phyloP scores from a whole-genome alignment of 2,113 vertebrate genomes.

The Psilopogon haemacephalus region DNA sequence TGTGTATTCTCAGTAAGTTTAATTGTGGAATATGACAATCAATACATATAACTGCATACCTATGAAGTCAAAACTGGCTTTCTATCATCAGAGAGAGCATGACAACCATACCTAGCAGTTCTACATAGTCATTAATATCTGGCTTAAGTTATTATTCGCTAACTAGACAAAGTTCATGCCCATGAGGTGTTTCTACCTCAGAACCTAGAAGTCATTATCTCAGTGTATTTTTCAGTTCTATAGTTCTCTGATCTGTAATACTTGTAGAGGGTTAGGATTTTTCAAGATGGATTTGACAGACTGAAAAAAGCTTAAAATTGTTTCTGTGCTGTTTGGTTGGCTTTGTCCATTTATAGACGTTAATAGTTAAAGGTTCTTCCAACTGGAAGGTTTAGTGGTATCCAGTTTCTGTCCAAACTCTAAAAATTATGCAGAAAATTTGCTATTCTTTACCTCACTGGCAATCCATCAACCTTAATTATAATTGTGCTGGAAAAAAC shows the following conservation, averaged over 20 bases:
- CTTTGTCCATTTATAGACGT: background rate
- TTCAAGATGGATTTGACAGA: background rate
- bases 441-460: background rate
- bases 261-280: background rate
- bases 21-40: background rate
- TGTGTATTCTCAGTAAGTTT: background rate
- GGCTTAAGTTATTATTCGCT: background rate
- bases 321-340: background rate
- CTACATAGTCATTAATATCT: background rate
- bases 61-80: background rate
- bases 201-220: too few species aligned
- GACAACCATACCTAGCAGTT: background rate
- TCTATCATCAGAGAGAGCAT: background rate
- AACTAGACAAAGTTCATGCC: background rate
- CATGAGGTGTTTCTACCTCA: background rate
- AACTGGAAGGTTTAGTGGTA: background rate
- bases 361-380: background rate
- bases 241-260: background rate
- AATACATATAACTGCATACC: background rate
- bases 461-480: slow-evolving; percentile 59
- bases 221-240: background rate
- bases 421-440: slow-evolving; percentile 23
- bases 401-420: background rate
- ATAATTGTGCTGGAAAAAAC: slow-evolving; percentile 23
- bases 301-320: background rate